Evolutionary conservation across 2,797 vertebrate species (phyloP).

Genomic region (Salarias fasciatus): DNA sequence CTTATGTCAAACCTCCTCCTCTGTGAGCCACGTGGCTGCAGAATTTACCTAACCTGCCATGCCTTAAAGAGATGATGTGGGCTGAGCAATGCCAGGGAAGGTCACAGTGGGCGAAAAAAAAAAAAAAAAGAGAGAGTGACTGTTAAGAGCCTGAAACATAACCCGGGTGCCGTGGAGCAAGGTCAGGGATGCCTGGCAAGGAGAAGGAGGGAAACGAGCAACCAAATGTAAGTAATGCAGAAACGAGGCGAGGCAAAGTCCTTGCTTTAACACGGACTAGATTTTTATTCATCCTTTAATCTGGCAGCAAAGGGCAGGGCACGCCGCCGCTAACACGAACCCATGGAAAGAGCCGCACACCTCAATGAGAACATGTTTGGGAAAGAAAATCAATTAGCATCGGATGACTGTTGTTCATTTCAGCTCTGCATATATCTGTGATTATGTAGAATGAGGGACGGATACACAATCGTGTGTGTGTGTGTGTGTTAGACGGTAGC

Average conservation of each 20-base stretch:
- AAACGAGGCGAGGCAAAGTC: constrained; percentile 13
- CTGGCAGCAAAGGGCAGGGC: constrained; percentile 10
- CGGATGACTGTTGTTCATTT: neutral
- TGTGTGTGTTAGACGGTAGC: constrained; percentile 50
- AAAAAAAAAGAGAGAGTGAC: constrained; percentile 42
- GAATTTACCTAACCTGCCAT: constrained; percentile 52
- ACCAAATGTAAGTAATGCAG: constrained; percentile 34
- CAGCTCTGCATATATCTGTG: constrained; percentile 1
- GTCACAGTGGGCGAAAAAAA: constrained; percentile 61
- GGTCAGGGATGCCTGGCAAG: constrained; percentile 27
- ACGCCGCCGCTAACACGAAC: neutral
- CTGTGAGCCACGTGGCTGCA: constrained; percentile 43
- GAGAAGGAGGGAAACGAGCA: constrained; percentile 22
- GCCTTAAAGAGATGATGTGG: constrained; percentile 41
- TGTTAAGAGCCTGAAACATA: constrained; percentile 48
- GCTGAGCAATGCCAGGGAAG: constrained; percentile 42
- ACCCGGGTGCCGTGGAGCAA: constrained; percentile 20
- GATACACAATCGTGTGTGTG: constrained; percentile 16
- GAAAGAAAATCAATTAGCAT: constrained; percentile 18
- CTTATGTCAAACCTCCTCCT: constrained; percentile 59
- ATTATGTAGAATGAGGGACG: constrained; percentile 9
- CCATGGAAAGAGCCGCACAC: neutral
- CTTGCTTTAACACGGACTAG: constrained; percentile 1
- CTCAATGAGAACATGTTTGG: neutral
- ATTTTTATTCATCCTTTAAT: constrained; percentile 1